Evolutionary conservation across 2,888 invertebrate species (phyloP), one percentile per base, ranked within the genome.

Genomic region (Dromius quadrimaculatus): DNA sequence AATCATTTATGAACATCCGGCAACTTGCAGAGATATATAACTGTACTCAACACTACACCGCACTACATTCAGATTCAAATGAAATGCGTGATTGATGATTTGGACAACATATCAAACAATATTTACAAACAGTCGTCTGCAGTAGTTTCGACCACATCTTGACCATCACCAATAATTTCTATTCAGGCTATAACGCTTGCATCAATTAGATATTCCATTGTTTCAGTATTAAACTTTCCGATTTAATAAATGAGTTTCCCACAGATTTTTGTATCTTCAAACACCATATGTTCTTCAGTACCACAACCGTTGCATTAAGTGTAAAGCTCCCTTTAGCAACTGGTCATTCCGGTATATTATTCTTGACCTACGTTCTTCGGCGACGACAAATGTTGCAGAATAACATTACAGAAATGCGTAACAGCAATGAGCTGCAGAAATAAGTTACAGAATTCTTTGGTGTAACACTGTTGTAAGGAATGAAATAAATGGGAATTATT

Each of bases 1-100:
- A 73, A 73, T 72, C 71, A 68, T 74, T 71, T 73, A 65, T 71
- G 71, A 71, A 72, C 74, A 73, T 74, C 74, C 73, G 73, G 72
- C 73, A 71, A 73, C 72, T 73, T 59, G 41, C 28, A 59, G 45
- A 68, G 68, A 68, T 57, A 68, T 28, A 66, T 68, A 68, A 68
- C 68, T 68, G 68, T 68, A 68, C 57, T 59, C 34, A 45, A 43
- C 65, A 59, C 57, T 57, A 59, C 45, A 32, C 59, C 36, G 36
- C 19, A 11, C 36, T 11, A 59, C 20, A 41, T 28, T 23, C 15
- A 54, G 50, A 9, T 15, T 54, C 50, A n/a, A n/a, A n/a, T n/a
- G n/a, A n/a, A n/a, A n/a, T n/a, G n/a, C n/a, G n/a, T n/a, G n/a
- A n/a, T n/a, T n/a, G n/a, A n/a, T n/a, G n/a, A n/a, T n/a, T n/a